Evolutionary conservation across 2,888 invertebrate genomes (phyloP), one percentile per base, ranked within the genome.

Genomic region (Amitus sp.): DNA sequence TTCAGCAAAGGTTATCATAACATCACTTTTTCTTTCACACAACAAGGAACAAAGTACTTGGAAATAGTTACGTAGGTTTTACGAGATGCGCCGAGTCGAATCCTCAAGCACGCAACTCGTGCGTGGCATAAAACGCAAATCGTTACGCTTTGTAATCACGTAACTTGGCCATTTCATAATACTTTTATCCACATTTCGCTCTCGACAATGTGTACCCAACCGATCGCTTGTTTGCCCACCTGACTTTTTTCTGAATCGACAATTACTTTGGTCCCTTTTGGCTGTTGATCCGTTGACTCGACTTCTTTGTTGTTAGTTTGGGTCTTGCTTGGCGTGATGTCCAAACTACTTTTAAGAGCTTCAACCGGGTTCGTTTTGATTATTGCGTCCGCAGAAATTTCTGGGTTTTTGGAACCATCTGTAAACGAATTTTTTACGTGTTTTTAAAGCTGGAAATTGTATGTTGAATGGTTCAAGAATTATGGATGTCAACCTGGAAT

Each of bases 271-370:
- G 76, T 71, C 6, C 64, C 71, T 60, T 76, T 75, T n/a, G 61
- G 23, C 48, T 64, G 65, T 18, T 67, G 68, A 37, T 80, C 80
- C 48, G 79, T 80, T 23, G 77, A 77, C 46, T 77, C 78, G 0
- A 59, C 67, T n/a, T 66, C 67, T 13, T 69, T 43, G 17, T 70
- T 70, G 37, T 55, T 65, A 62, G 79, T 79, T 55, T 74, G 67
- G 1, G 78, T 80, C 58, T 79, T 81, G 67, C 80, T 81, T 18
- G 82, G 79, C 47, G 79, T 77, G 33, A 82, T 82, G 56, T 79
- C 73, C 19, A 70, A 70, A 37, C 64, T 66, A 60, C 76, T 79
- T 67, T 79, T 78, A 47, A 68, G 70, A 42, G 54, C 48, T 18
- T 71, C 71, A 23, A 68, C 53, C n/a, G 81, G 81, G 56, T 80